Percentiles rank a stretch among this genome's conserved stretches.
Conservation (phyloP, 2,797 vertebrate species). For the Geotrypetes seraphini region DNA sequence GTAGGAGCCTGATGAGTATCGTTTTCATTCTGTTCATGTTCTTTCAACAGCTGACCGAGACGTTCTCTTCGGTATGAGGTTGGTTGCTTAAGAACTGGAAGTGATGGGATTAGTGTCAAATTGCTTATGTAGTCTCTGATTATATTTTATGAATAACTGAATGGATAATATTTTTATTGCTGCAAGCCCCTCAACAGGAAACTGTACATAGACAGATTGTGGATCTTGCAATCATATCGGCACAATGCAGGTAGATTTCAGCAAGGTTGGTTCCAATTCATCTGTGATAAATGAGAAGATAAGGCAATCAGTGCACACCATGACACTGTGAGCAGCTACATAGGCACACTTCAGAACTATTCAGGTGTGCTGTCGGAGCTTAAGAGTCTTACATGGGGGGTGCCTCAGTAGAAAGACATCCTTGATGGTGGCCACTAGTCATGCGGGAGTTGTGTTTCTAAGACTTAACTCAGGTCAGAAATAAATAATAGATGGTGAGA, state of each 20-base stretch:
- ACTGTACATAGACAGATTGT: constrained; percentile 53
- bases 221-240: constrained; percentile 71
- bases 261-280: constrained; percentile 95
- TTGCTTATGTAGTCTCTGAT: not conserved
- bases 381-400: constrained; percentile 50
- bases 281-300: constrained; percentile 98
- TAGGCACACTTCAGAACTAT: constrained; percentile 67
- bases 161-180: constrained; percentile 5
- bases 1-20: not conserved
- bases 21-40: constrained; percentile 2
- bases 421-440: constrained; percentile 64
- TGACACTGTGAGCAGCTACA: constrained; percentile 78
- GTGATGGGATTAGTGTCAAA: constrained; percentile 1
- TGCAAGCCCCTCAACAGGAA: constrained; percentile 45
- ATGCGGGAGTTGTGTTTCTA: constrained; percentile 51
- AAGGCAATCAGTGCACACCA: constrained; percentile 90
- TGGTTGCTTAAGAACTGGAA: constrained; percentile 7
- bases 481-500: constrained; percentile 60
- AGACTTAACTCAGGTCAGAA: constrained; percentile 56
- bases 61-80: constrained; percentile 1
- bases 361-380: constrained; percentile 69
- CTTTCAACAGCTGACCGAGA: constrained; percentile 27
- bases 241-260: constrained; percentile 83
- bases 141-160: constrained; percentile 18
- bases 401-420: constrained; percentile 60